These are phyloP conservation scores for Aquatica leii DNA, from an alignment of 2,888 invertebrate genomes.

Conservation along the genomic window DNA sequence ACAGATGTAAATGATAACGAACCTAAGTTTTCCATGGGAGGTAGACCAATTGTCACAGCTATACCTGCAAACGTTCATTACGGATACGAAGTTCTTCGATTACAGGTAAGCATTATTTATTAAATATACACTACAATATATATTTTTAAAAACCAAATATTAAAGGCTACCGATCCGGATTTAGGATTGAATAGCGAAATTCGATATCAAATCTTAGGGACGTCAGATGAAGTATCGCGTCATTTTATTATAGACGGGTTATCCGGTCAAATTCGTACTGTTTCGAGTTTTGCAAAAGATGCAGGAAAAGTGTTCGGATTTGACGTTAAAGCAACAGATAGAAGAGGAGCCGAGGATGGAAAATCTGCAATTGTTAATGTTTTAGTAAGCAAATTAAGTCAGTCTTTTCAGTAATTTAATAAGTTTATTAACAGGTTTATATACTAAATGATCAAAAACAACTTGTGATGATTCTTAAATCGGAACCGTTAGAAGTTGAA, in stretches of 20 bases:
- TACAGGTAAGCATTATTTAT: constrained; percentile 67
- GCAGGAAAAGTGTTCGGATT: constrained; percentile 84
- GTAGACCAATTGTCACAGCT: constrained; percentile 82
- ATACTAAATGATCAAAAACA: constrained; percentile 83
- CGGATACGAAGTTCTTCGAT: constrained; percentile 80
- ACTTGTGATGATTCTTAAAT: constrained; percentile 79
- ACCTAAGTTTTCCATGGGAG: constrained; percentile 78
- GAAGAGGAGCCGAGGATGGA: constrained; percentile 81
- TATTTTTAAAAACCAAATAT: background rate
- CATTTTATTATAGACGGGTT: constrained; percentile 81
- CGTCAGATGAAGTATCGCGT: constrained; percentile 72
- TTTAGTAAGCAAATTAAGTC: constrained; percentile 69
- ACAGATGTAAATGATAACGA: constrained; percentile 85
- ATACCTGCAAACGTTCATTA: constrained; percentile 83
- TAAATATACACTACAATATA: background rate
- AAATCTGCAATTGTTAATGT: constrained; percentile 85
- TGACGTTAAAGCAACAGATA: constrained; percentile 88
- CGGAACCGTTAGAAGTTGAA: constrained; percentile 80
- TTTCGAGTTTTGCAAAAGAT: constrained; percentile 73
- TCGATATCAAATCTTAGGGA: constrained; percentile 76
- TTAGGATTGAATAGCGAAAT: constrained; percentile 79
- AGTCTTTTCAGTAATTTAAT: background rate
- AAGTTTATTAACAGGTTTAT: constrained; percentile 68
- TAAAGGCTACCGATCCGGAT: constrained; percentile 79
- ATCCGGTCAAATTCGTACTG: constrained; percentile 77